Base-by-base conservation (phyloP, 2,797 vertebrate genomes). In the Thaleichthys pacificus region DNA sequence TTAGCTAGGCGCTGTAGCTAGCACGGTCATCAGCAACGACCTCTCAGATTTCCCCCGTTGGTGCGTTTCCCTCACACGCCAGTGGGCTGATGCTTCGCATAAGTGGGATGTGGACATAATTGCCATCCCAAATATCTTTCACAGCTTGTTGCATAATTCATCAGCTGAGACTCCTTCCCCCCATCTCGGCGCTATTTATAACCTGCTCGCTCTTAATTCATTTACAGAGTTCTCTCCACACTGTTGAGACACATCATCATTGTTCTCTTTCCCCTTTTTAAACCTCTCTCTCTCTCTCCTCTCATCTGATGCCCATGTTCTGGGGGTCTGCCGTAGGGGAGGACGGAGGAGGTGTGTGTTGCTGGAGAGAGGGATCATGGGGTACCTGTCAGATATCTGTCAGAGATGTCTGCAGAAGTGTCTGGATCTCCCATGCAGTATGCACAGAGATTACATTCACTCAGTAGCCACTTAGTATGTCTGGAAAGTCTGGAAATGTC, bases 121-220 rank as follows among this genome's bases (percentile, higher is more conserved):
- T 73, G 72, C 76, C 71, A 65, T 74, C 42, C 66, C n/a, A 38
- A 83, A 75, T 72, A 75, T 73, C 73, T 68, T 54, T 72, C 61
- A 35, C 38, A 22, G 15, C 54, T 70, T 78, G 19, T 58, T 80
- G 70, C 60, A 77, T 86, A 71, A 87, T 83, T 81, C 64, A 81
- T 83, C 68, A 74, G 61, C 67, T 24, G 61, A 70, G 75, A 79
- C 64, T 79, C 74, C 63, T 64, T 78, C 68, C 66, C 80, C 65
- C 66, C 49, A 73, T 63, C 73, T 57, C 72, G 30, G 69, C 49
- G 81, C 77, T 81, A 83, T 85, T 85, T 78, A 81, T 81, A 80
- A 69, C 80, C 72, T 42, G 32, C 67, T 69, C 74, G 69, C 69
- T 79, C 77, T 80, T 61, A 66, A 77, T 86, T 81, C 68, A 79